Conservation (phyloP, 2,113 vertebrate species). For the Zosterops pallidus region DNA sequence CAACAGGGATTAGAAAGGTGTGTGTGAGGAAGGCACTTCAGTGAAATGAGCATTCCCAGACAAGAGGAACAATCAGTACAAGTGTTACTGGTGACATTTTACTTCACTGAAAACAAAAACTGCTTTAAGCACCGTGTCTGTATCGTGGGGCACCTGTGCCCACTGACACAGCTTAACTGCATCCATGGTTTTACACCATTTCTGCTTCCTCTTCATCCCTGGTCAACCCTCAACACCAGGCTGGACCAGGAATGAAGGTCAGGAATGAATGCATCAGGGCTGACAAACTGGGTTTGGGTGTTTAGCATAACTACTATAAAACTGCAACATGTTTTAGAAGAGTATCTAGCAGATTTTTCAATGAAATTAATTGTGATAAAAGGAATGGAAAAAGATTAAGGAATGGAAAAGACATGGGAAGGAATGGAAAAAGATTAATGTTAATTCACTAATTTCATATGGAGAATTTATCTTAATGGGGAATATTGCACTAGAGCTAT, state of each 20-base stretch:
- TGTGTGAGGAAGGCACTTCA: background rate
- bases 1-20: background rate
- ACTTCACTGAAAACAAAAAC: background rate
- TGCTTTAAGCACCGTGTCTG: background rate
- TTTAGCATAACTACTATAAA: background rate
- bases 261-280: background rate
- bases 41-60: background rate
- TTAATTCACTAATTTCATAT: background rate
- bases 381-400: background rate
- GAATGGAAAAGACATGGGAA: background rate
- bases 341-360: background rate
- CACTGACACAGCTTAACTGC: background rate
- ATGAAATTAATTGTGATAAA: background rate
- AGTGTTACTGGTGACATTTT: background rate
- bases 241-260: too few relatives aligned
- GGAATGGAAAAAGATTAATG: background rate
- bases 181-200: background rate
- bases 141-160: fast-evolving
- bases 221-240: background rate
- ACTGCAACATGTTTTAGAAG: background rate
- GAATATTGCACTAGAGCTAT: background rate
- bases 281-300: background rate
- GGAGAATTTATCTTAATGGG: background rate
- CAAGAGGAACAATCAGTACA: background rate
- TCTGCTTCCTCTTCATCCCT: background rate